Evolutionary conservation across 2,113 vertebrate species (phyloP).

Genomic region (Shinisaurus crocodilurus): DNA sequence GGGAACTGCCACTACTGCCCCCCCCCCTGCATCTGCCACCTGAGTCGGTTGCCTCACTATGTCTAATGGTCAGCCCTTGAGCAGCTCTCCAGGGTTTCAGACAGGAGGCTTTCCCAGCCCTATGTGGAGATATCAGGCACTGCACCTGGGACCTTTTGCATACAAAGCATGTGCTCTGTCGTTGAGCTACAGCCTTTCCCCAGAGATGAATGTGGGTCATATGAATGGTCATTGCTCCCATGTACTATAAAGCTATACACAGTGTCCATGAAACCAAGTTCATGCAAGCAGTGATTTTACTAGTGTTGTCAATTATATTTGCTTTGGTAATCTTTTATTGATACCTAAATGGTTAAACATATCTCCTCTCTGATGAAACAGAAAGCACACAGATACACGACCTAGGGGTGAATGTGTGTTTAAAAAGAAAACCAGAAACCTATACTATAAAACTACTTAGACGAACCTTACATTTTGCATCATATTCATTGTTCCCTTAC

Average conservation of each 20-base stretch:
- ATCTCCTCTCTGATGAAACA: conserved; percentile 54
- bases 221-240: not conserved
- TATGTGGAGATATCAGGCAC: not conserved
- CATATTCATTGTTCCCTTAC: conserved; percentile 21
- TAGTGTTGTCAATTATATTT: not conserved
- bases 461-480: conserved; percentile 37
- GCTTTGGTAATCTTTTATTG: conserved; percentile 1
- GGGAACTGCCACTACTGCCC: too few species aligned
- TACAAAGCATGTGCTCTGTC: not conserved
- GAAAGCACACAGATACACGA: conserved; percentile 37
- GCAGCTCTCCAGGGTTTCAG: not conserved
- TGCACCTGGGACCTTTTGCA: not conserved
- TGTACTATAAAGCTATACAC: not conserved
- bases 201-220: not conserved
- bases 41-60: too few species aligned
- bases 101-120: not conserved
- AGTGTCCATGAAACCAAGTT: not conserved
- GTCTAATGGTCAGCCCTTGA: too few species aligned
- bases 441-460: conserved; percentile 50
- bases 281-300: too few species aligned
- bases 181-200: not conserved
- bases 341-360: conserved; percentile 58
- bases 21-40: too few species aligned
- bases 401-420: not conserved
- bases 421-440: conserved; percentile 37